A percentile compares a stretch with the other conserved stretches of the same genome.
Evolutionary conservation across 2,888 invertebrate genomes (phyloP).

Genomic region (Cephus pulcher): DNA sequence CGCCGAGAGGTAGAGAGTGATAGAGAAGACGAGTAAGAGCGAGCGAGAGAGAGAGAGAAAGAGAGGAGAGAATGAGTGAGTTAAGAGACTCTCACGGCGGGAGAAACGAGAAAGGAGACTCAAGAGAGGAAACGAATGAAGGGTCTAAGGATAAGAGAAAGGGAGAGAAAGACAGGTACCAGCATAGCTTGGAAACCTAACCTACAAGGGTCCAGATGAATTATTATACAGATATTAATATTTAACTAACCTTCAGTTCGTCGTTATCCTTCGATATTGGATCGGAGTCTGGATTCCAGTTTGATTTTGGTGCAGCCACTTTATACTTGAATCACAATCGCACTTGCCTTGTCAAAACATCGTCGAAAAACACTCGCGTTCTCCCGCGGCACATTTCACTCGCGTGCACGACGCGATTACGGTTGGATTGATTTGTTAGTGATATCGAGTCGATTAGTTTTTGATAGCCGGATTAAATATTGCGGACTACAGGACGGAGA

Average conservation of each 20-base stretch:
- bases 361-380: constrained; percentile 1
- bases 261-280: not conserved
- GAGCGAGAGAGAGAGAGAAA: constrained; percentile 4
- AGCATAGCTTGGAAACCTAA: constrained; percentile 16
- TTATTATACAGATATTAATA: not conserved
- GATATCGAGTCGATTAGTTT: not conserved
- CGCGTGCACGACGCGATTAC: not conserved
- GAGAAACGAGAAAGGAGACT: constrained; percentile 2
- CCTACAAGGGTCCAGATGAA: constrained; percentile 14
- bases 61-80: not conserved
- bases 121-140: constrained; percentile 9
- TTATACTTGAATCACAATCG: constrained; percentile 1
- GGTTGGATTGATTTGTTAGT: not conserved
- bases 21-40: constrained; percentile 8
- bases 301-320: not conserved
- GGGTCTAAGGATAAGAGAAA: constrained; percentile 1
- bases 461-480: not conserved
- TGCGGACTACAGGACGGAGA: not conserved
- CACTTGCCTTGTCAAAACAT: constrained; percentile 31
- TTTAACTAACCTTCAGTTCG: constrained; percentile 16
- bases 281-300: not conserved
- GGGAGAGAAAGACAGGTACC: constrained; percentile 16
- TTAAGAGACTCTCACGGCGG: not conserved
- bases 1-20: constrained; percentile 12
- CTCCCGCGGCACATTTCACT: not conserved